These are phyloP conservation scores for Gambusia yucatana DNA, from an alignment of 2,797 vertebrate species.

Conservation along the genomic window DNA sequence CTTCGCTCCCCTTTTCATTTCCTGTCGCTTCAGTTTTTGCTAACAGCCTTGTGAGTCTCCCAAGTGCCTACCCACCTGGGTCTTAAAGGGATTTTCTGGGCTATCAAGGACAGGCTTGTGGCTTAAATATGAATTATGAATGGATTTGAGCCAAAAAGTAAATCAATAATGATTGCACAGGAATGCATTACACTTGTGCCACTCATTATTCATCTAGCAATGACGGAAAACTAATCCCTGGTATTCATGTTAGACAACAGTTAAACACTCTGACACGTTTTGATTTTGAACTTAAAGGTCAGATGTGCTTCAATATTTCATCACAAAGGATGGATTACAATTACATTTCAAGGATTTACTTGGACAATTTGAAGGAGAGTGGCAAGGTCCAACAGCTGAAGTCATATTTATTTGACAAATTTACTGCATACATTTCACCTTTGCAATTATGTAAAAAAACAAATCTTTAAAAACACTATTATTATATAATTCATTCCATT, in stretches of 20 bases:
- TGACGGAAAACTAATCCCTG: conserved; percentile 49
- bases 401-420: conserved; percentile 39
- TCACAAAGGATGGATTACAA: conserved; percentile 25
- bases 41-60: conserved; percentile 47
- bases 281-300: conserved; percentile 63
- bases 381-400: conserved; percentile 12
- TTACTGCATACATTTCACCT: conserved; percentile 21
- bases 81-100: conserved; percentile 65
- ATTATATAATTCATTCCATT: background rate
- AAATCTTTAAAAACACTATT: conserved; percentile 29
- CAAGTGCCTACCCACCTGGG: conserved; percentile 33
- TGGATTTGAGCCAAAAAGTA: conserved; percentile 66
- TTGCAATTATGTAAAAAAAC: too few species aligned
- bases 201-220: conserved; percentile 67
- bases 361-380: conserved; percentile 35
- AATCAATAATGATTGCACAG: conserved; percentile 73
- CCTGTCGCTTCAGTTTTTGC: conserved; percentile 71
- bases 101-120: conserved; percentile 60
- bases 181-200: conserved; percentile 58
- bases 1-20: conserved; percentile 76
- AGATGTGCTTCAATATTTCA: conserved; percentile 48
- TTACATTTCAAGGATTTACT: conserved; percentile 42
- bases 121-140: conserved; percentile 76
- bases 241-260: conserved; percentile 54
- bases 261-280: conserved; percentile 56